Percentiles rank a stretch among this genome's conserved stretches.
phyloP scores from a whole-genome alignment of 2,797 vertebrate genomes.

The Thripadectes ignobilis region DNA sequence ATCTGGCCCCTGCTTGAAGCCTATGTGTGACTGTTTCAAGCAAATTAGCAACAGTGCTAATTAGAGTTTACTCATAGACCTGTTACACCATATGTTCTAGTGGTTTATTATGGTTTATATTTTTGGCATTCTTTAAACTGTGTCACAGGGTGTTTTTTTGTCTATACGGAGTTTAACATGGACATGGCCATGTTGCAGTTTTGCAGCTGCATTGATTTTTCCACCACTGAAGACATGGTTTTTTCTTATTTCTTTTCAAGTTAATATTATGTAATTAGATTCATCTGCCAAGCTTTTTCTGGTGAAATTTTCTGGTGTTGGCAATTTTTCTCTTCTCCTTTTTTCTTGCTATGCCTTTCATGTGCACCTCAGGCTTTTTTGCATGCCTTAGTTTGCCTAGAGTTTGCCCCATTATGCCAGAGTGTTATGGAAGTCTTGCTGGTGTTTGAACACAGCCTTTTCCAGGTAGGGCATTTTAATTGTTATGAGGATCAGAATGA shows the following conservation, averaged over 20 bases:
- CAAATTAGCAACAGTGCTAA: slow-evolving; percentile 83
- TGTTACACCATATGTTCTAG: slow-evolving; percentile 69
- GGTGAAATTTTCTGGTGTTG: background rate
- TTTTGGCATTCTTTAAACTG: slow-evolving; percentile 75
- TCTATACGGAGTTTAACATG: slow-evolving; percentile 52
- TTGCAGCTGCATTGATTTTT: slow-evolving; percentile 9
- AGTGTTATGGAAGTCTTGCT: background rate
- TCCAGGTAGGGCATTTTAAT: background rate
- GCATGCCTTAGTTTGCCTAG: background rate
- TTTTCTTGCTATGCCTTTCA: background rate
- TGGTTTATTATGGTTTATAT: slow-evolving; percentile 74
- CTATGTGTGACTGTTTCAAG: slow-evolving; percentile 75
- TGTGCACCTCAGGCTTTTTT: background rate
- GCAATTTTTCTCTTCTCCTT: background rate
- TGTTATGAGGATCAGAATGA: background rate
- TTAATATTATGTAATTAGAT: background rate
- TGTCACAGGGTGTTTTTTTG: slow-evolving; percentile 39
- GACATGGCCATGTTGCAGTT: slow-evolving; percentile 25
- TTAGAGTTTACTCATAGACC: slow-evolving; percentile 80
- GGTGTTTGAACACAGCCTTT: background rate
- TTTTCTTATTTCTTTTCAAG: background rate
- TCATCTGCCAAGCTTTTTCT: background rate
- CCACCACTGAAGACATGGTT: background rate
- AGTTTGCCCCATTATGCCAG: background rate
- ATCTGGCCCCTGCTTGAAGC: slow-evolving; percentile 79